Evolutionary conservation across 1,140 invertebrate species (phyloP).

Genomic region (Pseudomyrmex cubaensis): DNA sequence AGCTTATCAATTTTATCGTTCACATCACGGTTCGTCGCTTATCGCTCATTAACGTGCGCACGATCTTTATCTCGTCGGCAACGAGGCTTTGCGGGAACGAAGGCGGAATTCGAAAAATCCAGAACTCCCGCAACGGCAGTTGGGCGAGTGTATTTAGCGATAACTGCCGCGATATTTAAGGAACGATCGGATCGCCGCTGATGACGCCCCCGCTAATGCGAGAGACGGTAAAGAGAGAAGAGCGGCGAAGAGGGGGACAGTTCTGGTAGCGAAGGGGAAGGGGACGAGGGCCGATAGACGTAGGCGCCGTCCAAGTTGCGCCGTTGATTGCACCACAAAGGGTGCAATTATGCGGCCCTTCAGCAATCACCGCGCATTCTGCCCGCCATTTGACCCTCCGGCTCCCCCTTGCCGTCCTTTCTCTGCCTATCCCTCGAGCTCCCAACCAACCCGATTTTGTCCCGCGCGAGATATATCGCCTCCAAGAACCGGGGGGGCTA

Average conservation of each 20-base stretch:
- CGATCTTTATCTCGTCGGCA: slow-evolving; percentile 1
- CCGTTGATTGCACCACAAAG: slow-evolving; percentile 86
- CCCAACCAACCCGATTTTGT: slow-evolving; percentile 58
- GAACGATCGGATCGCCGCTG: slow-evolving; percentile 63
- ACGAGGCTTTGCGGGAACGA: slow-evolving; percentile 11
- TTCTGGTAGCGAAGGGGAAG: slow-evolving; percentile 39
- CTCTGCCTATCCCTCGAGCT: slow-evolving; percentile 26
- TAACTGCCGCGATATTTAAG: slow-evolving; percentile 68
- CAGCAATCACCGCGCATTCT: slow-evolving; percentile 86
- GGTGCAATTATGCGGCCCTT: slow-evolving; percentile 86
- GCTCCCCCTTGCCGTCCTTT: slow-evolving; percentile 54
- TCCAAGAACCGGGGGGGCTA: slow-evolving; percentile 68
- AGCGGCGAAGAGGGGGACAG: slow-evolving; percentile 33
- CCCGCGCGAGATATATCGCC: slow-evolving; percentile 68
- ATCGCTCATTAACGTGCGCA: slow-evolving; percentile 33
- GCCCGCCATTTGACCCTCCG: slow-evolving; percentile 82
- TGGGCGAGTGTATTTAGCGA: slow-evolving; percentile 64
- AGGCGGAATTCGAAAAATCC: slow-evolving; percentile 59
- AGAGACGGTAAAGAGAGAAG: slow-evolving; percentile 18
- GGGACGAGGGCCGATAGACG: slow-evolving; percentile 70
- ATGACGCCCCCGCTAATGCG: slow-evolving; percentile 58
- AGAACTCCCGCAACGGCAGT: slow-evolving; percentile 57
- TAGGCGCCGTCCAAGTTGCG: slow-evolving; percentile 83
- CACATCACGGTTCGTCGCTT: slow-evolving; percentile 6
- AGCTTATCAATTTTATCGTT: neutral